Evolutionary conservation across 2,113 vertebrate genomes (phyloP), one percentile per base, ranked within the genome.

Genomic region (Microtus oregoni): DNA sequence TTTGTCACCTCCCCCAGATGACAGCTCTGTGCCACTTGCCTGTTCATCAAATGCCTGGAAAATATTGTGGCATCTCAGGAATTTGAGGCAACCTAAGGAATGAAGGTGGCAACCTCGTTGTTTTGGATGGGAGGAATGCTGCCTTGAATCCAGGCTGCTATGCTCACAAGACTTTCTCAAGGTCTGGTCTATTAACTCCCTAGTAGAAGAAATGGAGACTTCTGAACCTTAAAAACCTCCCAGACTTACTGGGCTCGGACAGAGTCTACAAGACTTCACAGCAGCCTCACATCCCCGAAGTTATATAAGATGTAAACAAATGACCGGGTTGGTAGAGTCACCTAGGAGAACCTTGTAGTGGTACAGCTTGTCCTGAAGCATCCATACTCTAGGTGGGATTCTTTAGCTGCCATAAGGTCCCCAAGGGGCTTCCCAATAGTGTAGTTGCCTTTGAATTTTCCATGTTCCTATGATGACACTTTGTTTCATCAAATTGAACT

Each of bases 1-100:
- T 75, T 70, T 82, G 28, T 65, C 77, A 72, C 73, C 58, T 94
- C 82, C 91, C 61, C 44, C 44, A 89, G 77, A n/a, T 86, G 38
- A 89, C 78, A 3, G 32, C 83, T 87, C 44, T 94, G n/a, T 7
- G 67, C 87, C 13, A 65, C 32, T 88, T 30, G 72, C 28, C 90
- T 22, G 47, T 78, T 89, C 67, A 28, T 67, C 73, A 82, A 81
- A 58, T 94, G 55, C 55, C 63, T n/a, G 55, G 32, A 58, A 81
- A 81, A 52, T 19, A n/a, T 35, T n/a, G 35, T n/a, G 78, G 35
- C 52, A 81, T 58, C 10, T 81, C 78, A n/a, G 77, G 22, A 52
- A 81, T 81, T n/a, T 81, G 78, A 58, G 78, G 19, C 10, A 58
- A 13, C 9, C 78, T 24, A 55, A 52, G 32, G 44, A 19, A 19